Conservation (phyloP, 2,888 invertebrate species). For the Gryllus longicercus region DNA sequence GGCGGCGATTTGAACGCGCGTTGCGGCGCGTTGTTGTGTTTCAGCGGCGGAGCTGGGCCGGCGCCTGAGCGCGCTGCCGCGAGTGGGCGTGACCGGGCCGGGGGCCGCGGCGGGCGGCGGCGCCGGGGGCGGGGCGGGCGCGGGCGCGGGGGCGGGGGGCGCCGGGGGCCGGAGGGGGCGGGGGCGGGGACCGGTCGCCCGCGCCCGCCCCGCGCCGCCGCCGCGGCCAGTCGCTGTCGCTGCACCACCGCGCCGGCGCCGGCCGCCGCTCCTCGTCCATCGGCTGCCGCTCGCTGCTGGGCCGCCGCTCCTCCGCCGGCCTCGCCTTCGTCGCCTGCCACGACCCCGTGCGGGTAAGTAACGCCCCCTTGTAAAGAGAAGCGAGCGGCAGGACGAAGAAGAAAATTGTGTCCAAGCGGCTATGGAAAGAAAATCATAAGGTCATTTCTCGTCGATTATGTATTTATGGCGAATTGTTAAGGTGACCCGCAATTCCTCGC, state of each 20-base stretch:
- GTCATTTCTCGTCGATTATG: no score
- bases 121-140: neutral
- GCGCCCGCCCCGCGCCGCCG: conserved; percentile 3
- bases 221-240: neutral
- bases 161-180: neutral
- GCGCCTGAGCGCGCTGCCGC: neutral
- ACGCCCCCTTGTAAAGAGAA: neutral
- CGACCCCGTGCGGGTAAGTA: conserved; percentile 63
- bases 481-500: no score
- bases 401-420: no score
- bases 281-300: conserved; percentile 62
- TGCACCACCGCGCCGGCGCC: conserved; percentile 43
- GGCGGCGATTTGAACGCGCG: no score
- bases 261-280: conserved; percentile 65
- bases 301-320: conserved; percentile 58
- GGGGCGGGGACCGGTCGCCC: neutral
- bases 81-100: conserved; percentile 11
- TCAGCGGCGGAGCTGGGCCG: neutral
- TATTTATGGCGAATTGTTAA: no score
- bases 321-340: conserved; percentile 59
- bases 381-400: no score
- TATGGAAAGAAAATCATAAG: no score
- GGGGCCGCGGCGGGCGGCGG: neutral
- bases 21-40: no score
- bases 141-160: no score